phyloP scores from a whole-genome alignment of 2,888 invertebrate genomes.

The Pyrrhosoma nymphula region DNA sequence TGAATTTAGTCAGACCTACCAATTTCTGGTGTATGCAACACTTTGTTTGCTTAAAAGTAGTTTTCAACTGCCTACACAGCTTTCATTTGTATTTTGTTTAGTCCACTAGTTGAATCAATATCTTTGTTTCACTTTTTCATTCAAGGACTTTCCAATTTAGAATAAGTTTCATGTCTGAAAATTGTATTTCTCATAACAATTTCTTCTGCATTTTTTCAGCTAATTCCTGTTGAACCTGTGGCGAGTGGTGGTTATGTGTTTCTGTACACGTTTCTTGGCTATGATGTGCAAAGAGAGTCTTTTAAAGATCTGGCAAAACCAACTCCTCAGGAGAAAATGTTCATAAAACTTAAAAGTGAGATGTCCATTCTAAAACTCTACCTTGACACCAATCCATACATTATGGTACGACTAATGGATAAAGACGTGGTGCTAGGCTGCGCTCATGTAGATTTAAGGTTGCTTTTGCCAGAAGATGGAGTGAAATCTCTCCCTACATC shows the following conservation, averaged over 20 bases:
- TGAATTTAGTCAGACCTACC: no score
- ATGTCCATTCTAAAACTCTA: constrained; percentile 78
- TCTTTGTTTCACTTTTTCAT: no score
- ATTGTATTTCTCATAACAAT: background rate
- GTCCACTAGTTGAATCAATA: background rate
- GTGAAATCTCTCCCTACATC: background rate
- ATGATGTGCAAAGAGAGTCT: constrained; percentile 75
- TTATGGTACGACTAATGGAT: constrained; percentile 78
- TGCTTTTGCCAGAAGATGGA: constrained; percentile 36
- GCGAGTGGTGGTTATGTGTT: constrained; percentile 73
- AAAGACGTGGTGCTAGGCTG: constrained; percentile 69
- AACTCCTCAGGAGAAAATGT: constrained; percentile 79
- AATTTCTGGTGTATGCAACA: no score
- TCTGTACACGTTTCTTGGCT: constrained; percentile 76
- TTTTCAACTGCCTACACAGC: no score
- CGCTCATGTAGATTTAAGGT: constrained; percentile 64
- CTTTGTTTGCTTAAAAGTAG: no score
- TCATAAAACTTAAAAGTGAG: constrained; percentile 78
- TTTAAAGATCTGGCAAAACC: constrained; percentile 75
- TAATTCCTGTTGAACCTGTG: constrained; percentile 68
- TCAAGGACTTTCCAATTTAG: background rate
- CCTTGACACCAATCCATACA: constrained; percentile 79
- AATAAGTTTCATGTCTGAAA: background rate
- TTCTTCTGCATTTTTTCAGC: background rate
- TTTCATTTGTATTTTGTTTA: background rate